Conservation (phyloP, 2,888 invertebrate genomes). For the Saturnia pavonia region DNA sequence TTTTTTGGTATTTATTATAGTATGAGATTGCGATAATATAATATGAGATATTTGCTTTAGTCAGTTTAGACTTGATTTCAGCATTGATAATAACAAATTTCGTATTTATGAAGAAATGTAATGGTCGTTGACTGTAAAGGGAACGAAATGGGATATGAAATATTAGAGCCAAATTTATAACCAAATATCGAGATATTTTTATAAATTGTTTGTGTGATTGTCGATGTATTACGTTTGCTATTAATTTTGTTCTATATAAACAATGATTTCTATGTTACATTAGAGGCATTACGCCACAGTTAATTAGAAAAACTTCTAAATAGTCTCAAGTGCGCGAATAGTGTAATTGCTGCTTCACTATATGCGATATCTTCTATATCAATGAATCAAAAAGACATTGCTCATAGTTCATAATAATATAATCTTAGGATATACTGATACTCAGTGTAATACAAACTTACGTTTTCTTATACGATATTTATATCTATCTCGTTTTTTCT, state of each 20-base stretch:
- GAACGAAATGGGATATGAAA: slow-evolving; percentile 12
- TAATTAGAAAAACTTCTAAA: no score
- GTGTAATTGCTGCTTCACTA: background rate
- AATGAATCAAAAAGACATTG: no score
- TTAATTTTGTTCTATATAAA: slow-evolving; percentile 3
- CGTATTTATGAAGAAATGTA: background rate
- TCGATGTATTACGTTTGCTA: slow-evolving; percentile 32
- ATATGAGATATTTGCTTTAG: background rate
- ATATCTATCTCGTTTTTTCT: no score
- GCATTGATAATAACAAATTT: background rate
- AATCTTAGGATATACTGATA: no score
- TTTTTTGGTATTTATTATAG: no score
- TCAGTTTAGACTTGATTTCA: no score
- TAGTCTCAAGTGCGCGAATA: background rate
- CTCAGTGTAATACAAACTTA: no score
- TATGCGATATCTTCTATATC: no score
- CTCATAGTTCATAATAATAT: no score
- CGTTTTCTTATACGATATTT: no score
- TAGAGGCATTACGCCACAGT: background rate
- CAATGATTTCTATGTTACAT: background rate
- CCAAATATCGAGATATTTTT: slow-evolving; percentile 63
- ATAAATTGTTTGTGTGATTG: slow-evolving; percentile 42
- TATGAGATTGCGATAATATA: no score
- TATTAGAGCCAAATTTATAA: slow-evolving; percentile 57
- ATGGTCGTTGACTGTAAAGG: background rate